phyloP scores from a whole-genome alignment of 2,797 vertebrate species.

The Poecilia velifera region DNA sequence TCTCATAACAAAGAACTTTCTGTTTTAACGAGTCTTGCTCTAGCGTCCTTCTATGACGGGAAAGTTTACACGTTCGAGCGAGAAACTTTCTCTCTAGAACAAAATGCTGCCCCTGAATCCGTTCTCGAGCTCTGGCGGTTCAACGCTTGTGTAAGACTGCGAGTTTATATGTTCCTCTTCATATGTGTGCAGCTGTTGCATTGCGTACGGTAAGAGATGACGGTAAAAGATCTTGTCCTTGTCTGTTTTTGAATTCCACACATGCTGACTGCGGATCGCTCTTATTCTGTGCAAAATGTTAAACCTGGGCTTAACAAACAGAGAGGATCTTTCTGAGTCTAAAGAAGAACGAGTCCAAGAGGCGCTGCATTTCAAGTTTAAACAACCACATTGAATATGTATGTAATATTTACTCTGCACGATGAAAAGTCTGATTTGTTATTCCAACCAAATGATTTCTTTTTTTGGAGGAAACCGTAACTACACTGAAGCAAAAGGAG shows the following conservation, averaged over 20 bases:
- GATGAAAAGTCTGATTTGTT: slow-evolving; percentile 2
- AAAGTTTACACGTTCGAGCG: too few relatives aligned
- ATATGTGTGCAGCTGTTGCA: neutral
- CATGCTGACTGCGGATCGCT: neutral
- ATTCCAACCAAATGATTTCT: slow-evolving; percentile 32
- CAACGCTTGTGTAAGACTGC: too few relatives aligned
- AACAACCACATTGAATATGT: neutral
- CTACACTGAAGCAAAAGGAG: neutral
- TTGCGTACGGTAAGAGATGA: neutral
- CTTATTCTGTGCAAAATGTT: neutral
- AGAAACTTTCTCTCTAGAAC: too few relatives aligned
- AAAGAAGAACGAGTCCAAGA: neutral
- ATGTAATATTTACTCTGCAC: slow-evolving; percentile 5
- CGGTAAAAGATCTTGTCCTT: neutral
- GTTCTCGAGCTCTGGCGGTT: too few relatives aligned
- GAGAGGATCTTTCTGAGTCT: neutral
- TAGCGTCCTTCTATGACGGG: too few relatives aligned
- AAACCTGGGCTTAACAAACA: neutral
- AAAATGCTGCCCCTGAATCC: too few relatives aligned
- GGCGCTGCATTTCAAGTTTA: neutral
- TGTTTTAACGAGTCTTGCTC: too few relatives aligned
- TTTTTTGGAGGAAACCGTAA: neutral
- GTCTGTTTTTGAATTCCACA: neutral
- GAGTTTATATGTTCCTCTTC: neutral
- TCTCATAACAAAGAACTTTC: too few relatives aligned